phyloP scores from a whole-genome alignment of 2,113 vertebrate species.

The Bos taurus region DNA sequence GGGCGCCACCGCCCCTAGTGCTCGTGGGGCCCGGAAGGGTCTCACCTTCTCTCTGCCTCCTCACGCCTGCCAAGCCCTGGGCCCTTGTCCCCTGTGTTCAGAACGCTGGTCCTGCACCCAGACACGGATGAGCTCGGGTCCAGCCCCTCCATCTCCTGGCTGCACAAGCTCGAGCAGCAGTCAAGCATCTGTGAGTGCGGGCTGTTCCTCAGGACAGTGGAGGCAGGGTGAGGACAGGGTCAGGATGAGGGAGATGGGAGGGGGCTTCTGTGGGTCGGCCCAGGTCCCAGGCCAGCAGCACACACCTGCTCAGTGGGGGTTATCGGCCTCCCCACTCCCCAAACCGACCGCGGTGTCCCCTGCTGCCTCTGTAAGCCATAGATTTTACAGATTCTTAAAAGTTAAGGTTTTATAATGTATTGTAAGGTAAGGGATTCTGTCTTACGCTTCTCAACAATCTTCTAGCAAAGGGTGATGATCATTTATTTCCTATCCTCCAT shows the following conservation, averaged over 20 bases:
- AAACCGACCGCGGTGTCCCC: rapidly evolving
- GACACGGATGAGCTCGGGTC: rapidly evolving
- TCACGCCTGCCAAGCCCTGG: rapidly evolving
- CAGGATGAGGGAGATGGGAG: neutral
- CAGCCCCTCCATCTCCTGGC: rapidly evolving
- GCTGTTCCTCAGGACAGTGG: neutral
- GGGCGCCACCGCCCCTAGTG: rapidly evolving
- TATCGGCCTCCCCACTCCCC: rapidly evolving
- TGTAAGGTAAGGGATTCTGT: neutral
- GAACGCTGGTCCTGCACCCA: neutral
- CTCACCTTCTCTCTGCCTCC: neutral
- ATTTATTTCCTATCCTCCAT: neutral
- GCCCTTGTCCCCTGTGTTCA: rapidly evolving
- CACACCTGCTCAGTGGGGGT: neutral
- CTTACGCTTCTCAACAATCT: neutral
- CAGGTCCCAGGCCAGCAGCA: neutral
- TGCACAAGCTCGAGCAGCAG: rapidly evolving
- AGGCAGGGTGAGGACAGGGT: neutral
- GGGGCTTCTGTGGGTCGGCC: rapidly evolving
- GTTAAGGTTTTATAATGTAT: neutral
- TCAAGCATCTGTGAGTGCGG: rapidly evolving
- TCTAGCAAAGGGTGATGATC: neutral
- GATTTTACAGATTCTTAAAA: neutral
- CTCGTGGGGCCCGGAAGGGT: rapidly evolving
- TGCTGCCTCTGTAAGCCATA: neutral